A percentile compares a stretch with the other conserved stretches of the same genome.
These are phyloP conservation scores for Lamproptera curius DNA, from an alignment of 2,888 invertebrate species.

Conservation along the genomic window DNA sequence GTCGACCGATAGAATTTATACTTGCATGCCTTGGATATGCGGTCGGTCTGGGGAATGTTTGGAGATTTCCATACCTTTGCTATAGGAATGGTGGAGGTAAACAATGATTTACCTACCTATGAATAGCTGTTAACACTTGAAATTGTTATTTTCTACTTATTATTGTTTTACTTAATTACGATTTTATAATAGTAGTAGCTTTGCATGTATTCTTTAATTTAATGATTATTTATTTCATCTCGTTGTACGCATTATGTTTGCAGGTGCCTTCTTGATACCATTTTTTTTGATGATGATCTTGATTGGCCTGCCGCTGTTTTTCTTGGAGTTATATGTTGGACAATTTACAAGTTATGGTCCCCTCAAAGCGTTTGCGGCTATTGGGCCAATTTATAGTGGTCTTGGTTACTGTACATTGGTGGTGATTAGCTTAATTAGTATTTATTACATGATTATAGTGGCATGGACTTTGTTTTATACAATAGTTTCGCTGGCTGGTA, in stretches of 20 bases:
- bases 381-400: constrained; percentile 80
- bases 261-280: constrained; percentile 87
- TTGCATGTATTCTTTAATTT: too few relatives aligned
- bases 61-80: constrained; percentile 88
- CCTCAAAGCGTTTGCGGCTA: constrained; percentile 77
- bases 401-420: constrained; percentile 83
- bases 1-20: constrained; percentile 83
- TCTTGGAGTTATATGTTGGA: constrained; percentile 87
- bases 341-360: constrained; percentile 89
- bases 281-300: constrained; percentile 85
- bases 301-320: constrained; percentile 89
- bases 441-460: constrained; percentile 90
- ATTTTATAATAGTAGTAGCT: too few relatives aligned
- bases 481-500: constrained; percentile 81
- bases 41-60: constrained; percentile 88
- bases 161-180: too few relatives aligned
- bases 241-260: constrained; percentile 25
- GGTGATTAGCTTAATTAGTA: constrained; percentile 83
- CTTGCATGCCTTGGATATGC: constrained; percentile 87
- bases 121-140: too few relatives aligned
- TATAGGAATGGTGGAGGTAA: constrained; percentile 89
- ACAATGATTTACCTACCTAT: too few relatives aligned
- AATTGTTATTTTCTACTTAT: too few relatives aligned
- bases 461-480: constrained; percentile 88
- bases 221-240: too few relatives aligned